A percentile compares a stretch with the other conserved stretches of the same genome.
Evolutionary conservation across 2,113 vertebrate species (phyloP).

Genomic region (Melospiza melodia): DNA sequence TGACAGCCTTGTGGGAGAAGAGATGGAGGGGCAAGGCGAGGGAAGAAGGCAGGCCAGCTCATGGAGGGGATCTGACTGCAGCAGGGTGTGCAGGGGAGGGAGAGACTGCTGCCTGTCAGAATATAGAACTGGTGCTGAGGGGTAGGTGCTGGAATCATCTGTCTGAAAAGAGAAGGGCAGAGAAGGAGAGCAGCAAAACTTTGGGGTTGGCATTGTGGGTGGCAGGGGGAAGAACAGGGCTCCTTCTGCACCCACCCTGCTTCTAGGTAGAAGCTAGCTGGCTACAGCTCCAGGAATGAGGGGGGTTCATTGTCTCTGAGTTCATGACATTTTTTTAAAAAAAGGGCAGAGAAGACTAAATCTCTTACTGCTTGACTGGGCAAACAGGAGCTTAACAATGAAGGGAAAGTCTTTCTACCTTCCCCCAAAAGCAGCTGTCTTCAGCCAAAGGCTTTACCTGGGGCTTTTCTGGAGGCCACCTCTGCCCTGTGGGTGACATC

Average conservation of each 20-base stretch:
- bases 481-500: neutral
- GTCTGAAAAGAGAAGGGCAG: neutral
- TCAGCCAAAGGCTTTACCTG: neutral
- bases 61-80: neutral
- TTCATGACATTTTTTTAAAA: neutral
- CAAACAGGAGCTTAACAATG: neutral
- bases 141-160: neutral
- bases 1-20: neutral
- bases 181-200: neutral
- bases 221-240: neutral
- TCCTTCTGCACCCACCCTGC: neutral
- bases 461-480: neutral
- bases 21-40: neutral
- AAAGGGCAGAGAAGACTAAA: neutral
- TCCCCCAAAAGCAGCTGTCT: neutral
- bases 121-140: neutral
- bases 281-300: neutral
- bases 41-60: neutral
- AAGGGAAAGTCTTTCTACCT: neutral
- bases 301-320: neutral
- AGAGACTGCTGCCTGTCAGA: neutral
- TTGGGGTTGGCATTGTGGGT: neutral
- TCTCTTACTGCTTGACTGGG: neutral
- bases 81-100: rapidly evolving
- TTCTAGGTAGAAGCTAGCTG: neutral